Conservation (phyloP, 2,888 invertebrate species). For the Andrena marginata region DNA sequence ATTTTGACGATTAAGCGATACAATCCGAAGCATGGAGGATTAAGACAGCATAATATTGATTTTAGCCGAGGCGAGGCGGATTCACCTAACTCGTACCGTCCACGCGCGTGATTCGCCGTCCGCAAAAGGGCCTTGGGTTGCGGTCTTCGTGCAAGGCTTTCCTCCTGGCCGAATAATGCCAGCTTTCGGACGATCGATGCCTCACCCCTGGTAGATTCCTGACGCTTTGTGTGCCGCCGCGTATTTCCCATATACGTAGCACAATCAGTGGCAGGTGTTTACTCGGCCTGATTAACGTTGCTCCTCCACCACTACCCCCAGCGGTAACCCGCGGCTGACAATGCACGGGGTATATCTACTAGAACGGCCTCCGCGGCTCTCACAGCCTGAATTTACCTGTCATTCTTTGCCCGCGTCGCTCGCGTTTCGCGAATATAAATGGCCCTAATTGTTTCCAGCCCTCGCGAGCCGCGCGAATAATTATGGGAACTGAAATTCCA, state of each 20-base stretch:
- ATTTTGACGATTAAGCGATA: neutral
- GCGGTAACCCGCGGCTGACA: constrained; percentile 45
- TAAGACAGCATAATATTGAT: constrained; percentile 35
- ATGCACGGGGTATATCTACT: constrained; percentile 52
- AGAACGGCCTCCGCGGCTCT: constrained; percentile 31
- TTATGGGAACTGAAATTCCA: constrained; percentile 7
- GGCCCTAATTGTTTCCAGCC: constrained; percentile 15
- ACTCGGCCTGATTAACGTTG: constrained; percentile 81
- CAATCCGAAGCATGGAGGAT: constrained; percentile 10
- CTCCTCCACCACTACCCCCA: constrained; percentile 63
- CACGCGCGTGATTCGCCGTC: constrained; percentile 36
- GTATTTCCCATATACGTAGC: constrained; percentile 74
- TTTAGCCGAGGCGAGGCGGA: constrained; percentile 26
- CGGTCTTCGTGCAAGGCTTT: constrained; percentile 55
- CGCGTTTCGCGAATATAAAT: constrained; percentile 37
- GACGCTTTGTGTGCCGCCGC: constrained; percentile 67
- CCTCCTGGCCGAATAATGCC: constrained; percentile 68
- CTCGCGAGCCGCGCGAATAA: neutral
- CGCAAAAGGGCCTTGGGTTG: constrained; percentile 18
- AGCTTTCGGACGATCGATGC: constrained; percentile 77
- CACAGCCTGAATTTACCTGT: constrained; percentile 52
- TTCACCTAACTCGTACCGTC: constrained; percentile 9
- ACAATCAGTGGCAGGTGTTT: constrained; percentile 82
- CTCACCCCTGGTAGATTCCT: constrained; percentile 69
- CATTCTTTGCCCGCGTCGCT: constrained; percentile 28